Base-by-base conservation (phyloP, 2,888 invertebrate species). In the Agonopterix alstromeriana region DNA sequence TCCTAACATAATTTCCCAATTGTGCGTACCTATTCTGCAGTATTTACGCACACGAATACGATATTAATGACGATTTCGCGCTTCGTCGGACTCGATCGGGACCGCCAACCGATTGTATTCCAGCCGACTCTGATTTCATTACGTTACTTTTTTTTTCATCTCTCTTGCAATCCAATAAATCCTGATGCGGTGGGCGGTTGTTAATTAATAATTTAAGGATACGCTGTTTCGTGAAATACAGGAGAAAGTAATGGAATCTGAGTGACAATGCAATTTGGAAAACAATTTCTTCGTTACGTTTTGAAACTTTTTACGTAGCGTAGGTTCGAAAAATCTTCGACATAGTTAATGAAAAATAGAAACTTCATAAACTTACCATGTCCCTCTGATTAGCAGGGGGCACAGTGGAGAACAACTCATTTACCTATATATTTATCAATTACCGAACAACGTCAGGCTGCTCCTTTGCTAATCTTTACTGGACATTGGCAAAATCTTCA, bases 151-250 rank as follows among this genome's bases (percentile, higher is more conserved):
- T 27, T 27, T 81, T 80, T 72, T 64, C 71, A 72, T 70, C 70
- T 73, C 79, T 77, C 73, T 57, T 60, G 60, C 78, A 70, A 73
- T 77, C 76, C 75, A 77, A 82, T 82, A 77, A 79, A 80, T 77
- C 77, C 77, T 73, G 56, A 63, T 63, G 72, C 70, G 70, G 69
- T 66, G 63, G 68, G 65, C 70, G 70, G 63, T 70, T 71, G 83
- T 84, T 85, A 84, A 85, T 86, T 86, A 86, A 83, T 84, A 84
- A 81, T 86, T 82, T 78, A 81, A 78, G 72, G 70, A 66, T 61
- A 57, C 53, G 56, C 38, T 38, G n/a, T 38, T 27, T 27, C 27
- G 27, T 27, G 27, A 27, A 27, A 7, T 27, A 7, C 7, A 27
- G 27, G 3, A 27, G 5, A 27, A 27, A 27, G 57, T 63, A 66